phyloP scores from a whole-genome alignment of 2,888 invertebrate species.

The Linyphia triangularis region DNA sequence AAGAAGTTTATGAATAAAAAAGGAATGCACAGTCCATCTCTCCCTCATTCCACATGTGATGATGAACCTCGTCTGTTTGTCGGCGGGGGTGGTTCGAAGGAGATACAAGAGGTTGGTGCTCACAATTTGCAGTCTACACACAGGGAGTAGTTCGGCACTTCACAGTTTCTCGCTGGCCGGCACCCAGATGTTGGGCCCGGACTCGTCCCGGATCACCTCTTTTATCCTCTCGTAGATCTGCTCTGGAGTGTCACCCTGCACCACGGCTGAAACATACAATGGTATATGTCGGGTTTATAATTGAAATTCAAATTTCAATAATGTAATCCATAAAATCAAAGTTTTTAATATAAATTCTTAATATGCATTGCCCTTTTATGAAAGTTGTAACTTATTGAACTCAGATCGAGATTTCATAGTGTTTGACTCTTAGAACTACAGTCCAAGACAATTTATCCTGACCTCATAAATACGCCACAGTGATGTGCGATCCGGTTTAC shows the following conservation, averaged over 20 bases:
- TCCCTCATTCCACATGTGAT: background rate
- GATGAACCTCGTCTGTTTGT: background rate
- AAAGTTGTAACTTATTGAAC: background rate
- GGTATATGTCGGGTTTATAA: background rate
- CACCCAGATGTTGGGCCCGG: conserved; percentile 98
- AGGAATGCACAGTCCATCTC: conserved; percentile 28
- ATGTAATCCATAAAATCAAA: background rate
- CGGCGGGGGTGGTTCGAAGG: background rate
- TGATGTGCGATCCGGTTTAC: too few relatives aligned
- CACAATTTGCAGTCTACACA: background rate
- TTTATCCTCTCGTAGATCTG: conserved; percentile 97
- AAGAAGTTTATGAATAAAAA: conserved; percentile 6
- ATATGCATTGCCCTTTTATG: background rate
- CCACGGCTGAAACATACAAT: conserved; percentile 86
- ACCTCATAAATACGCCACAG: too few relatives aligned
- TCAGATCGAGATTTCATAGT: too few relatives aligned
- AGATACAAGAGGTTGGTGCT: background rate
- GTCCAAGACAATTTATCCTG: too few relatives aligned
- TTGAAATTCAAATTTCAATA: background rate
- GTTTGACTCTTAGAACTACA: too few relatives aligned
- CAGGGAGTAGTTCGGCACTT: background rate
- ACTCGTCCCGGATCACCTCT: conserved; percentile 95
- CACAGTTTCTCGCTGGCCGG: conserved; percentile 88
- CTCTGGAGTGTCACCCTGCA: conserved; percentile 97
- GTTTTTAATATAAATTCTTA: too few relatives aligned